Conservation (phyloP, 2,113 vertebrate genomes). For the Oreochromis tanganicae region DNA sequence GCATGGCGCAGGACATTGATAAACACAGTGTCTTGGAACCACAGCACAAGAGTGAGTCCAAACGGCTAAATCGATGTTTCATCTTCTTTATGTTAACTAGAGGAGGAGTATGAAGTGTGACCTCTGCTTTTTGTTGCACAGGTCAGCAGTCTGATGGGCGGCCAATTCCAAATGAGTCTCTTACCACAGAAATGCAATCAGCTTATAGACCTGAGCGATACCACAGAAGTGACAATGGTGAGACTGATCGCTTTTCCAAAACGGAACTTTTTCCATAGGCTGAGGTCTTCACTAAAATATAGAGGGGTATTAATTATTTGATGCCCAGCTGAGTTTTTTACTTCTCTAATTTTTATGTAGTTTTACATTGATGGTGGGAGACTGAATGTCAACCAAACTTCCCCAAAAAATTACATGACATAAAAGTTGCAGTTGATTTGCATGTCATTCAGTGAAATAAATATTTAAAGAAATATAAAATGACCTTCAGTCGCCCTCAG, state of each 20-base stretch:
- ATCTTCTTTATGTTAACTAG: background rate
- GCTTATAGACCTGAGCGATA: background rate
- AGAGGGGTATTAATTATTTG: background rate
- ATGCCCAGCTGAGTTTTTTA: background rate
- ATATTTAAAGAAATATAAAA: background rate
- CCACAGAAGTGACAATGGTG: background rate
- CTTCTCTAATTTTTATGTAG: background rate
- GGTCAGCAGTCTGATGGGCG: background rate
- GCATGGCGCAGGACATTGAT: background rate
- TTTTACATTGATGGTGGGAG: background rate
- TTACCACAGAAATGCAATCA: background rate
- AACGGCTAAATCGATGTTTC: background rate
- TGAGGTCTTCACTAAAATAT: background rate
- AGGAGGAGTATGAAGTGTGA: background rate
- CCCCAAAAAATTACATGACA: background rate
- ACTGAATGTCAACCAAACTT: background rate
- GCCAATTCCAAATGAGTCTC: background rate
- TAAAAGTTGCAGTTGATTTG: background rate
- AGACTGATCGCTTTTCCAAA: background rate
- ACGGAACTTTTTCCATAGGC: background rate
- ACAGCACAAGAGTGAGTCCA: constrained; percentile 7
- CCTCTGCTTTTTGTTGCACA: background rate
- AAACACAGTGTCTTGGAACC: fast-evolving
- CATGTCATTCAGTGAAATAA: background rate
- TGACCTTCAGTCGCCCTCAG: background rate